Evolutionary conservation across 2,797 vertebrate genomes (phyloP), one percentile per base, ranked within the genome.

Genomic region (Siniperca undulata): DNA sequence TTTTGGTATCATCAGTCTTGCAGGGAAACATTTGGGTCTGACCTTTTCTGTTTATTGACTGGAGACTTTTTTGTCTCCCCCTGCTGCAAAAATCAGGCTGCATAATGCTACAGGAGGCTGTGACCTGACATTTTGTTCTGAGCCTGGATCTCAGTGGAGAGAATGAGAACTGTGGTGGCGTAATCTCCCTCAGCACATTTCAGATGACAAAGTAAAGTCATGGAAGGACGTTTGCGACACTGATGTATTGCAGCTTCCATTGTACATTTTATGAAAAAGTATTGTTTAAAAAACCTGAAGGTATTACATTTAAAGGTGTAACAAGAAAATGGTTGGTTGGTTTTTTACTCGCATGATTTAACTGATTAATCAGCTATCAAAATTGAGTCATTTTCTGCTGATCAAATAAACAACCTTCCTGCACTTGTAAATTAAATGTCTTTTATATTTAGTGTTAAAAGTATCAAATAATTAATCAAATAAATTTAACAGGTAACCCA

Each of bases 41-140:
- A 96, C 94, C 94, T 96, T 95, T 94, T 90, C 86, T 88, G 84
- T 88, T 89, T 89, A 93, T 92, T 89, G 90, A 91, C 90, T 84
- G 62, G 86, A 89, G 92, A 91, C 30, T 30, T 30, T 30, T 30
- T 86, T 81, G 77, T 84, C 77, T 78, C 81, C 75, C 74, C 64
- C 78, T 66, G 78, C 68, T 82, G 85, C 78, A 60, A 52, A 83
- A 84, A 69, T 50, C 38, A 3, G 62, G 79, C 83, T 4, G 77
- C 30, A 71, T 84, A 81, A 82, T 81, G 72, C 73, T 83, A 72
- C 92, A 80, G 86, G 76, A 83, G 80, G 89, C 89, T 82, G 77
- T 11, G 90, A 80, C 90, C 89, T 94, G 93, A 95, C 93, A 94
- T 94, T 94, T 94, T 87, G 86, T 83, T 88, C 61, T 50, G 53